phyloP scores from a whole-genome alignment of 2,888 invertebrate species.

The Drosophila pegasa region DNA sequence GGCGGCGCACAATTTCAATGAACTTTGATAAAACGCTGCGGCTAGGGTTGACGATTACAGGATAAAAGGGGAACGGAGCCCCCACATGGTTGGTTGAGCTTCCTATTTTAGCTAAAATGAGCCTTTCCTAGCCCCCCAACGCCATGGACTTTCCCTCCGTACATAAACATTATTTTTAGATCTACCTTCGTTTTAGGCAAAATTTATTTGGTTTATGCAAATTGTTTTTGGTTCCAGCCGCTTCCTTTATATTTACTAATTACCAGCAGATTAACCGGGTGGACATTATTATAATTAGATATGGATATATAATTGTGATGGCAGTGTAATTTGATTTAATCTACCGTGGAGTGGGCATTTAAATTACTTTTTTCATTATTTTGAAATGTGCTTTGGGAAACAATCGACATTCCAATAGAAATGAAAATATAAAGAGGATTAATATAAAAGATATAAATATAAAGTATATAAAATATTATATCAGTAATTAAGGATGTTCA shows the following conservation, averaged over 20 bases:
- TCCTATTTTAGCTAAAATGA: constrained; percentile 55
- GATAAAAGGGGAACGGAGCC: constrained; percentile 19
- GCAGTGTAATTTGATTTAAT: constrained; percentile 20
- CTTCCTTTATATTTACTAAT: constrained; percentile 40
- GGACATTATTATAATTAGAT: constrained; percentile 30
- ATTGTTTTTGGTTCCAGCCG: constrained; percentile 42
- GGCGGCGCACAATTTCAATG: constrained; percentile 68
- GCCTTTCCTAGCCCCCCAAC: neutral
- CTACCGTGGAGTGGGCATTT: neutral
- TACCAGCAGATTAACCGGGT: constrained; percentile 18
- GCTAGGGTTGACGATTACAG: neutral
- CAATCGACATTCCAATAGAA: too few relatives aligned
- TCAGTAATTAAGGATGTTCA: too few relatives aligned
- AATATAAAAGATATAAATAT: too few relatives aligned
- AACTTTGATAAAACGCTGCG: constrained; percentile 74
- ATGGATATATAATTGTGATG: constrained; percentile 24
- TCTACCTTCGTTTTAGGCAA: constrained; percentile 23
- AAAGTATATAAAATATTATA: too few relatives aligned
- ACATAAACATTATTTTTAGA: constrained; percentile 67
- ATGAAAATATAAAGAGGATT: too few relatives aligned
- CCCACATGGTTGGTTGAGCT: constrained; percentile 59
- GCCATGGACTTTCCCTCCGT: neutral
- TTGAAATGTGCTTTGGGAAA: too few relatives aligned
- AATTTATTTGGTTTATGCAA: constrained; percentile 68
- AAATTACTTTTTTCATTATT: neutral